Evolutionary conservation across 2,888 invertebrate genomes (phyloP).

Genomic region (Invenusta paracnida): DNA sequence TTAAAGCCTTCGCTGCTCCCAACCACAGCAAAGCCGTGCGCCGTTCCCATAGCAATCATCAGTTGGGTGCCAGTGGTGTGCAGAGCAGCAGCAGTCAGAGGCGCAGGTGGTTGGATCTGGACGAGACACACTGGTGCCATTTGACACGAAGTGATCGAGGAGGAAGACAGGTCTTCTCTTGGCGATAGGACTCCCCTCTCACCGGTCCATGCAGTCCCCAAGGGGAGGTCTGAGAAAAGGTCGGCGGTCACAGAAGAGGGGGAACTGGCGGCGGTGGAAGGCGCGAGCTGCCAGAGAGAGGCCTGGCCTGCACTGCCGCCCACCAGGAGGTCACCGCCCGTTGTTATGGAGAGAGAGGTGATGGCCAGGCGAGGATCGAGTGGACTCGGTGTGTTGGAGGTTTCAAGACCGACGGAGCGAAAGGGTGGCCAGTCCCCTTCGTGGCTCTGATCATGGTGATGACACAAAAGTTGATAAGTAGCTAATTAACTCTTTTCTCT

Average conservation of each 20-base stretch:
- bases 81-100: neutral
- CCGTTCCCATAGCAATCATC: neutral
- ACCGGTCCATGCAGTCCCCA: neutral
- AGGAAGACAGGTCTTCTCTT: no score
- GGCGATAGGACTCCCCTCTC: no score
- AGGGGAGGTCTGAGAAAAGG: neutral
- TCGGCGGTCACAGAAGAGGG: neutral
- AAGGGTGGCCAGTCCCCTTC: neutral
- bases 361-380: neutral
- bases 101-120: neutral
- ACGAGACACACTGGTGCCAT: neutral
- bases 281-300: neutral
- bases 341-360: neutral
- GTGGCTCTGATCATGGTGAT: neutral
- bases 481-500: no score
- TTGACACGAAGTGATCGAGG: no score
- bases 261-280: neutral
- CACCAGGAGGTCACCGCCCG: neutral
- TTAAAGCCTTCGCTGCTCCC: neutral
- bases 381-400: neutral
- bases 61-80: neutral
- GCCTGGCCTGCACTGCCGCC: neutral
- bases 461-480: no score
- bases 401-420: neutral
- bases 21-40: neutral